Conservation (phyloP, 2,888 invertebrate species). For the Leucozona laternaria region DNA sequence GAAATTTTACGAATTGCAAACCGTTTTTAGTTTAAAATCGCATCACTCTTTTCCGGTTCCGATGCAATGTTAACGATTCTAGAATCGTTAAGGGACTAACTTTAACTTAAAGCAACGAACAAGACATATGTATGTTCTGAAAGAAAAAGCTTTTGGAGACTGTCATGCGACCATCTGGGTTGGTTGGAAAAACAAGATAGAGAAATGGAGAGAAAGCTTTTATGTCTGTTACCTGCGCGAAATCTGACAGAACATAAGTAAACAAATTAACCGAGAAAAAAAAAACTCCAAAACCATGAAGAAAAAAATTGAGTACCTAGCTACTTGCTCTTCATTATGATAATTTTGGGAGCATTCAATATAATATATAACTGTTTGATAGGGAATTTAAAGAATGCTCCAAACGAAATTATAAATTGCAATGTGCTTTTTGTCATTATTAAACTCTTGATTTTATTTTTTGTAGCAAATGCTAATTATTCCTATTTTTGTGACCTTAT, state of each 20-base stretch:
- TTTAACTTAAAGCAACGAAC: not conserved
- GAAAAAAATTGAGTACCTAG: not conserved
- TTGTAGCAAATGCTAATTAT: too few species aligned
- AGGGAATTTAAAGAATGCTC: not conserved
- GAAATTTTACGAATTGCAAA: not conserved
- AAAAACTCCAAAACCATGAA: not conserved
- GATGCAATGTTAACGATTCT: not conserved
- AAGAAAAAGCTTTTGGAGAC: not conserved
- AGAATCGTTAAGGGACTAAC: not conserved
- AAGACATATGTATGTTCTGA: not conserved
- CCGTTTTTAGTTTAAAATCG: not conserved
- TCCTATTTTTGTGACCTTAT: too few species aligned
- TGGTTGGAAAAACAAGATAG: not conserved
- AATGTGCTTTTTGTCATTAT: not conserved
- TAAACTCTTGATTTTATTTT: too few species aligned
- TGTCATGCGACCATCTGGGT: not conserved
- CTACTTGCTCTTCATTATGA: slow-evolving; percentile 6
- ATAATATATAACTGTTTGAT: too few species aligned
- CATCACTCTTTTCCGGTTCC: not conserved
- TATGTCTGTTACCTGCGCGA: not conserved
- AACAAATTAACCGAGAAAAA: not conserved
- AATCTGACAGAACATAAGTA: not conserved
- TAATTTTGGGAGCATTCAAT: not conserved
- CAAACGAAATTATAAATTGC: not conserved
- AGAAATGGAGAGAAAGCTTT: slow-evolving; percentile 12